phyloP scores from a whole-genome alignment of 2,888 invertebrate species.

The Acrobasis suavella region DNA sequence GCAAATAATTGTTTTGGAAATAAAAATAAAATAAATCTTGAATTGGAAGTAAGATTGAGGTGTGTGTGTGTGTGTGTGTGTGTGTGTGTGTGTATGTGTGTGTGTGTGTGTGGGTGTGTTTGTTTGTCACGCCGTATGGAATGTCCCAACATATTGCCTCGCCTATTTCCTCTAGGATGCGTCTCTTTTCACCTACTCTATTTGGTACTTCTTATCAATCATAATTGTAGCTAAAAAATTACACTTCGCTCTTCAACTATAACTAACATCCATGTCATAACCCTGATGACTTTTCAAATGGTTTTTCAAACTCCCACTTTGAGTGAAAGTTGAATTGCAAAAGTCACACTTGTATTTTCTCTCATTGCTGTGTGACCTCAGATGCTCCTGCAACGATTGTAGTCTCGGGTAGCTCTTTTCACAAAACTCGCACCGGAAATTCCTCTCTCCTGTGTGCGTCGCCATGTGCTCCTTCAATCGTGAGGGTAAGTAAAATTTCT shows the following conservation, averaged over 20 bases:
- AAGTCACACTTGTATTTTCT: constrained; percentile 76
- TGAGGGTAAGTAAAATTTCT: constrained; percentile 74
- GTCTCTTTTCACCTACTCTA: no score
- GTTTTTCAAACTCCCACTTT: constrained; percentile 79
- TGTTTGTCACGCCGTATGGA: no score
- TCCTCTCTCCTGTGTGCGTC: constrained; percentile 71
- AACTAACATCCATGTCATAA: constrained; percentile 42
- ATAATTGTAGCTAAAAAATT: neutral
- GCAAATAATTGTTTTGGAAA: no score
- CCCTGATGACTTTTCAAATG: constrained; percentile 76
- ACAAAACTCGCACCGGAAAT: constrained; percentile 66
- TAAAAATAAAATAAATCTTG: no score
- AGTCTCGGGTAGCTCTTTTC: constrained; percentile 69
- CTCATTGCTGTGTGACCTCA: constrained; percentile 78
- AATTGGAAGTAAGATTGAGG: no score
- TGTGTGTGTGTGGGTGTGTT: no score
- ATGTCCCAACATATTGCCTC: no score
- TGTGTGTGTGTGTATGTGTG: no score
- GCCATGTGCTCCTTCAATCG: constrained; percentile 70
- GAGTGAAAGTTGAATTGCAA: constrained; percentile 80
- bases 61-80: no score
- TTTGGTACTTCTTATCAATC: no score
- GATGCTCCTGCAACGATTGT: constrained; percentile 76
- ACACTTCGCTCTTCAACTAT: constrained; percentile 10
- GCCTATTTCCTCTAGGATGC: no score